Evolutionary conservation across 2,888 invertebrate species (phyloP).

Genomic region (Beris morrisii): DNA sequence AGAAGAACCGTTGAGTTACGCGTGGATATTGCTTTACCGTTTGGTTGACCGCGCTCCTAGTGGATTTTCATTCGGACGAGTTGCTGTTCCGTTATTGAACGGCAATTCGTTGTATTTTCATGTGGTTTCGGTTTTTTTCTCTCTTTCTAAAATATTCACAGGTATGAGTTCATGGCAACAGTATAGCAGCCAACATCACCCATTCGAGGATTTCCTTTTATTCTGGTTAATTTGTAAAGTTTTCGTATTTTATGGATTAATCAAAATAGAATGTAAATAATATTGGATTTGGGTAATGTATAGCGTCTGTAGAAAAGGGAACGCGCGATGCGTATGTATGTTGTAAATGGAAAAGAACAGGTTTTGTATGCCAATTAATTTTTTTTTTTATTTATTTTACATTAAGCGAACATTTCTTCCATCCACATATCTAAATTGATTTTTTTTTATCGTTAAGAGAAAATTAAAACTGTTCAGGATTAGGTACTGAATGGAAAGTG

Average conservation of each 20-base stretch:
- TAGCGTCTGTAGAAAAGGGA: no score
- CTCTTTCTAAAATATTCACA: neutral
- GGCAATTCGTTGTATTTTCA: no score
- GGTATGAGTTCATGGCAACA: neutral
- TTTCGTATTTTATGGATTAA: conserved; percentile 35
- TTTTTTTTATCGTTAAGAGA: conserved; percentile 8
- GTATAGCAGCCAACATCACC: neutral
- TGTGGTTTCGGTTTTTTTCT: neutral
- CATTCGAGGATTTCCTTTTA: neutral
- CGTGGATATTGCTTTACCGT: conserved; percentile 23
- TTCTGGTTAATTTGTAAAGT: conserved; percentile 38
- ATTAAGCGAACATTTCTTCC: neutral
- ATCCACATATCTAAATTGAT: neutral
- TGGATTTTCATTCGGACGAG: neutral
- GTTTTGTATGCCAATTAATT: conserved; percentile 32
- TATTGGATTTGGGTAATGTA: neutral
- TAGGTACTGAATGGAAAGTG: conserved; percentile 1
- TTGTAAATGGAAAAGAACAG: conserved; percentile 25
- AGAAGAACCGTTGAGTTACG: conserved; percentile 2
- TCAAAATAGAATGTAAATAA: conserved; percentile 26
- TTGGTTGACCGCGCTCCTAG: conserved; percentile 1
- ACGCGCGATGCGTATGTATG: neutral
- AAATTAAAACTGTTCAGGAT: neutral
- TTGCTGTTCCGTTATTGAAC: neutral
- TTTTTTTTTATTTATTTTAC: conserved; percentile 9